These are phyloP conservation scores for Stegophylla sp. DNA, from an alignment of 2,888 invertebrate genomes.

Conservation along the genomic window DNA sequence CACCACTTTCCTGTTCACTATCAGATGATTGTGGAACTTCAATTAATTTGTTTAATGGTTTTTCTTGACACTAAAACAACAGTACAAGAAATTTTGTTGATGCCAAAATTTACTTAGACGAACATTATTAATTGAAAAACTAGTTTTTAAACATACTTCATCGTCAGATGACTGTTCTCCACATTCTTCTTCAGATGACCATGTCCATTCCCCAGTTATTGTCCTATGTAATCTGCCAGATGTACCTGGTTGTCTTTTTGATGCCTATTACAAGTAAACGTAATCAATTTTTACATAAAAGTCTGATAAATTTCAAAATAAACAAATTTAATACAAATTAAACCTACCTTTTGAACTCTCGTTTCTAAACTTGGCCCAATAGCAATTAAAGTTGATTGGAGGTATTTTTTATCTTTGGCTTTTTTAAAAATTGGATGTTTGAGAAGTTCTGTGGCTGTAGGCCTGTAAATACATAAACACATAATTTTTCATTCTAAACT, in stretches of 20 bases:
- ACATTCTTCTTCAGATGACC: constrained; percentile 94
- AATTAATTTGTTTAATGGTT: constrained; percentile 66
- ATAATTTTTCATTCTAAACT: neutral
- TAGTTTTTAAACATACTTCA: constrained; percentile 65
- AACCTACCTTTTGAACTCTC: constrained; percentile 82
- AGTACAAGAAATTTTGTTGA: neutral
- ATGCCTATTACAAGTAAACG: constrained; percentile 66
- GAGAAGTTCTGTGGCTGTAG: constrained; percentile 91
- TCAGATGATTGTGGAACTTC: constrained; percentile 65
- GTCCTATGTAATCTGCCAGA: constrained; percentile 82
- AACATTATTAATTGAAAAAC: constrained; percentile 1
- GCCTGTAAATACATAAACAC: constrained; percentile 66
- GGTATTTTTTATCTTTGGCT: constrained; percentile 89
- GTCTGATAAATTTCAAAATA: constrained; percentile 4
- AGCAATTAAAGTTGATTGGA: constrained; percentile 83
- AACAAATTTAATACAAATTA: neutral
- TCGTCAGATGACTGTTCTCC: constrained; percentile 69
- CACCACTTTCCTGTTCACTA: constrained; percentile 65
- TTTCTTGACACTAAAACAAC: constrained; percentile 62
- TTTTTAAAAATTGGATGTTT: constrained; percentile 99
- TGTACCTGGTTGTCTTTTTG: constrained; percentile 84
- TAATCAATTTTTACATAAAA: neutral
- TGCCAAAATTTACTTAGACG: neutral
- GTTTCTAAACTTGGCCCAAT: constrained; percentile 89
- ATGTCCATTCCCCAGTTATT: constrained; percentile 97